These are phyloP conservation scores for Metopolophium dirhodum DNA, from an alignment of 1,140 invertebrate species.

Conservation along the genomic window DNA sequence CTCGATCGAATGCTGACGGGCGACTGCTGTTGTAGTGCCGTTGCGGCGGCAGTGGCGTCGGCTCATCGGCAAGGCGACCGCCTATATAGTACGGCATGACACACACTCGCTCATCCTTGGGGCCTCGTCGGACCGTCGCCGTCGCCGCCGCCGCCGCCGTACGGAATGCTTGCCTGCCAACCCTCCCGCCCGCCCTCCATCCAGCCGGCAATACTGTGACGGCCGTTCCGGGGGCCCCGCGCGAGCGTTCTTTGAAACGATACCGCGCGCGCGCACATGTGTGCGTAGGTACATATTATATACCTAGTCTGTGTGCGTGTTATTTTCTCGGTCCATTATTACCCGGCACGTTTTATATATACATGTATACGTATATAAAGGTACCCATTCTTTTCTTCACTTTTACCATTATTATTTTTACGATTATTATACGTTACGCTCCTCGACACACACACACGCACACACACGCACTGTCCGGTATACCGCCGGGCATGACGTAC, in stretches of 20 bases:
- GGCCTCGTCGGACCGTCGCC: slow-evolving; percentile 25
- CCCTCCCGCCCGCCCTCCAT: not conserved
- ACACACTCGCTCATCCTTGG: slow-evolving; percentile 56
- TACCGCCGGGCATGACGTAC: slow-evolving; percentile 46
- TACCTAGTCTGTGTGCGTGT: not conserved
- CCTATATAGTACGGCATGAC: slow-evolving; percentile 41
- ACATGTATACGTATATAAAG: not conserved
- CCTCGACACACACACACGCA: slow-evolving; percentile 26
- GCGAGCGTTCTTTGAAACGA: slow-evolving; percentile 49
- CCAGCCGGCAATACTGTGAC: not conserved
- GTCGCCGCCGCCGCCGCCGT: slow-evolving; percentile 17
- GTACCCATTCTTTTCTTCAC: slow-evolving; percentile 29
- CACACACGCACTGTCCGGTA: not conserved
- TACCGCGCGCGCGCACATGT: slow-evolving; percentile 31
- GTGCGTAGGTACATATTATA: not conserved
- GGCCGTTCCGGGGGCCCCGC: slow-evolving; percentile 44
- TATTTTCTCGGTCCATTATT: slow-evolving; percentile 57
- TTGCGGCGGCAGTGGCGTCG: slow-evolving; percentile 45
- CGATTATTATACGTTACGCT: slow-evolving; percentile 54
- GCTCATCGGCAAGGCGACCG: slow-evolving; percentile 48
- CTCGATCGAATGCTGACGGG: slow-evolving; percentile 8
- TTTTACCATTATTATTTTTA: slow-evolving; percentile 48
- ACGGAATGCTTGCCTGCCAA: slow-evolving; percentile 21
- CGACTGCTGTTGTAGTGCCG: slow-evolving; percentile 22
- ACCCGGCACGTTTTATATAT: slow-evolving; percentile 44